phyloP scores from a whole-genome alignment of 2,888 invertebrate species.

The Lathronympha strigana region DNA sequence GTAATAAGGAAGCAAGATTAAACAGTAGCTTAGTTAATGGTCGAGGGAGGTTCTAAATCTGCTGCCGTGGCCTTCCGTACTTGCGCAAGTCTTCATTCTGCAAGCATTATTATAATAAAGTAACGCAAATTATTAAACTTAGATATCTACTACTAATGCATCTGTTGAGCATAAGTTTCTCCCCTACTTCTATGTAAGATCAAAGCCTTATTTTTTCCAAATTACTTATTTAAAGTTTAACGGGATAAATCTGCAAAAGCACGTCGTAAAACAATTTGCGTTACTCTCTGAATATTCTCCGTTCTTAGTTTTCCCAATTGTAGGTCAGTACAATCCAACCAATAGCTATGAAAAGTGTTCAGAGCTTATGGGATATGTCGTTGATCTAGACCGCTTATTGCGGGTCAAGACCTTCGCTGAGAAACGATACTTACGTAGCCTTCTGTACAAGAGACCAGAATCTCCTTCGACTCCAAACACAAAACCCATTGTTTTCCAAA shows the following conservation, averaged over 20 bases:
- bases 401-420: slow-evolving; percentile 36
- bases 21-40: slow-evolving; percentile 58
- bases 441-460: slow-evolving; percentile 19
- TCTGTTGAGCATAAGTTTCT: background rate
- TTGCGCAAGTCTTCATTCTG: slow-evolving; percentile 37
- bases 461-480: slow-evolving; percentile 1
- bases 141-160: background rate
- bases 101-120: slow-evolving; percentile 8
- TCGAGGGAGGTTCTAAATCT: slow-evolving; percentile 53
- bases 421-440: slow-evolving; percentile 27
- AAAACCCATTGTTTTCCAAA: background rate
- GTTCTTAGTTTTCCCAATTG: slow-evolving; percentile 2
- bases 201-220: too few relatives aligned
- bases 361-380: slow-evolving; percentile 23
- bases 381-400: slow-evolving; percentile 24
- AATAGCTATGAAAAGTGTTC: slow-evolving; percentile 20
- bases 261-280: too few relatives aligned
- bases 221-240: too few relatives aligned
- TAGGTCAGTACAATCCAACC: background rate
- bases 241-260: too few relatives aligned
- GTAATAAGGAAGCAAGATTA: slow-evolving; percentile 64
- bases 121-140: slow-evolving; percentile 6
- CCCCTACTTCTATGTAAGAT: background rate
- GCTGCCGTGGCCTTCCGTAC: slow-evolving; percentile 45
- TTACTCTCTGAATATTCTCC: background rate